Percentiles rank a stretch among this genome's conserved stretches.
Evolutionary conservation across 2,888 invertebrate species (phyloP).

Genomic region (Drosophila koepferae): DNA sequence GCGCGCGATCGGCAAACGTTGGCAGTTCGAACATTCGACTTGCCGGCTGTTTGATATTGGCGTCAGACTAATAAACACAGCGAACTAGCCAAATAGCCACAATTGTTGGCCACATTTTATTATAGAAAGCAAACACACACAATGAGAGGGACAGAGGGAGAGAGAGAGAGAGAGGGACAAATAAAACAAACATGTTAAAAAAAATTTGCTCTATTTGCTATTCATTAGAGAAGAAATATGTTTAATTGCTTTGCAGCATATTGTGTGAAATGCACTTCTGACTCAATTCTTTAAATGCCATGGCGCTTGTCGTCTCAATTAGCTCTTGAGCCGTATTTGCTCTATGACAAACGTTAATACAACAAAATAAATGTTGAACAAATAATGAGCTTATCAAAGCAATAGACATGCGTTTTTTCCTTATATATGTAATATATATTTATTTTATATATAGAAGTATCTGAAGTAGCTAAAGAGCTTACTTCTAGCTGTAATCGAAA

Average conservation of each 20-base stretch:
- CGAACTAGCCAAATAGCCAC: constrained; percentile 59
- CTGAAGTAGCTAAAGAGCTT: background rate
- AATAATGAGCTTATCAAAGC: constrained; percentile 27
- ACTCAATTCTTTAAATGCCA: background rate
- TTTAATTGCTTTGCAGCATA: constrained; percentile 10
- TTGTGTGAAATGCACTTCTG: constrained; percentile 6
- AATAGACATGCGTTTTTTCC: constrained; percentile 10
- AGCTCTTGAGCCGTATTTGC: background rate
- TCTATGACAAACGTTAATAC: background rate
- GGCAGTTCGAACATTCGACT: constrained; percentile 21
- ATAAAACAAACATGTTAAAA: constrained; percentile 21
- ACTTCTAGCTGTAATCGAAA: constrained; percentile 2
- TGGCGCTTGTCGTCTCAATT: constrained; percentile 9
- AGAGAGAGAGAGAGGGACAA: background rate
- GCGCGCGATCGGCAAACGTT: constrained; percentile 18
- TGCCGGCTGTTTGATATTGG: constrained; percentile 61
- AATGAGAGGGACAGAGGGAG: background rate
- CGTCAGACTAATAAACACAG: constrained; percentile 61
- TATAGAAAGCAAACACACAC: constrained; percentile 42
- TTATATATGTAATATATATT: background rate
- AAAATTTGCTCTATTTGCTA: constrained; percentile 51
- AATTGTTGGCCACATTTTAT: constrained; percentile 45
- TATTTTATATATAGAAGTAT: background rate
- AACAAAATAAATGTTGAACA: constrained; percentile 34
- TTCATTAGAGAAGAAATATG: constrained; percentile 37